A percentile compares a stretch with the other conserved stretches of the same genome.
Evolutionary conservation across 2,113 vertebrate species (phyloP).

Genomic region (Oryzias woworae): DNA sequence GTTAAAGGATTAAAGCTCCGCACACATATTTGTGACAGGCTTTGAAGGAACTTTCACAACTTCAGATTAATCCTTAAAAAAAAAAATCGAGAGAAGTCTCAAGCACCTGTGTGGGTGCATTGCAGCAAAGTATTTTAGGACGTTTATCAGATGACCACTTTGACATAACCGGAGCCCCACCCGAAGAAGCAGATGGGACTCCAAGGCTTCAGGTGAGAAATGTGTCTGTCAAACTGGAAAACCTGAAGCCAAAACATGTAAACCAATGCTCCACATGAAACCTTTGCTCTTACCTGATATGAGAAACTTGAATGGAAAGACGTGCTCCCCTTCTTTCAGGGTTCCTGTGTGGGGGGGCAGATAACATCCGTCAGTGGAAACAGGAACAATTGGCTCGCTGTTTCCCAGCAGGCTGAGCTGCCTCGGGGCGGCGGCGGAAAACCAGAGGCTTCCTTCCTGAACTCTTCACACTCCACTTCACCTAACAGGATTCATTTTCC

Average conservation of each 20-base stretch:
- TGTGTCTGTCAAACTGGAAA: too few relatives aligned
- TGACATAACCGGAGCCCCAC: too few relatives aligned
- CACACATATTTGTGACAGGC: too few relatives aligned
- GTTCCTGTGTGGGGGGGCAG: conserved; percentile 77
- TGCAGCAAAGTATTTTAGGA: too few relatives aligned
- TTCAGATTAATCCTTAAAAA: too few relatives aligned
- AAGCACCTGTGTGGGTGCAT: too few relatives aligned
- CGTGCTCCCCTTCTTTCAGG: conserved; percentile 86
- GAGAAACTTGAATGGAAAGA: conserved; percentile 93
- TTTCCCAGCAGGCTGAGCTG: conserved; percentile 11
- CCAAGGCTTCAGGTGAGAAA: too few relatives aligned
- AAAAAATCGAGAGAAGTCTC: too few relatives aligned
- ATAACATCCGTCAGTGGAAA: conserved; percentile 46
- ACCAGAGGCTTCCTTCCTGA: not conserved
- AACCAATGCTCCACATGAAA: conserved; percentile 20
- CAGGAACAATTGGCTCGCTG: conserved; percentile 24
- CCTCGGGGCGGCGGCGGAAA: conserved; percentile 7
- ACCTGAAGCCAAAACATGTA: not conserved
- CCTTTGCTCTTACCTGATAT: conserved; percentile 84
- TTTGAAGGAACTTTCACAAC: too few relatives aligned
- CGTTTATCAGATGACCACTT: too few relatives aligned
- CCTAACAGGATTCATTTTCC: not conserved
- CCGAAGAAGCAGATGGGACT: too few relatives aligned
- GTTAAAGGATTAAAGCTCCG: too few relatives aligned
- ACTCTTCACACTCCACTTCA: not conserved